These are phyloP conservation scores for Pardalotus punctatus DNA, from an alignment of 2,113 vertebrate genomes.

Conservation along the genomic window DNA sequence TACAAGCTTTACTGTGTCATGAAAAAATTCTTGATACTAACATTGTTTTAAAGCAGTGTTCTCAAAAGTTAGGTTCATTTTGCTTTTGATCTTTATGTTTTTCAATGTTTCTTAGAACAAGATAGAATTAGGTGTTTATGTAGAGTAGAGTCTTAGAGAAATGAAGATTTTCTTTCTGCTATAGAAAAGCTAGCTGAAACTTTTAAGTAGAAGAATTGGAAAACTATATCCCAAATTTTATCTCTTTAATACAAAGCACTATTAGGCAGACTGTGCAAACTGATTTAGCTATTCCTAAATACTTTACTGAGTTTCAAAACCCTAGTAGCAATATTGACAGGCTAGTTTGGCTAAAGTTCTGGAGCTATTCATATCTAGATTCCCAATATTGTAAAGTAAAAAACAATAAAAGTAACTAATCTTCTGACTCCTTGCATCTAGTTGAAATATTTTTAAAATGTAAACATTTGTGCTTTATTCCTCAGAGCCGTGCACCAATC, in stretches of 20 bases:
- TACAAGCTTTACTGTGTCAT: not conserved
- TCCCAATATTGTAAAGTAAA: not conserved
- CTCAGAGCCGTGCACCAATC: slow-evolving; percentile 92
- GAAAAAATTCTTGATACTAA: not conserved
- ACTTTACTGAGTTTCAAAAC: not conserved
- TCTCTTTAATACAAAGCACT: not conserved
- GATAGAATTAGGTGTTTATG: not conserved
- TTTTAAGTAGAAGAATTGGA: not conserved
- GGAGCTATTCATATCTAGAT: not conserved
- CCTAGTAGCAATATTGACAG: not conserved
- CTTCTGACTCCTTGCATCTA: not conserved
- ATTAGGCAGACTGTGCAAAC: not conserved
- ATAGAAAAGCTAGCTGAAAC: not conserved
- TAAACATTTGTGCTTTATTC: slow-evolving; percentile 28
- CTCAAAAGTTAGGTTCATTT: not conserved
- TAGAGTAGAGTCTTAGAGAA: not conserved
- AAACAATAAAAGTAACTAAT: not conserved
- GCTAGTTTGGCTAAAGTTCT: not conserved
- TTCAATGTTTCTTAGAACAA: not conserved
- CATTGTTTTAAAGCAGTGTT: not conserved
- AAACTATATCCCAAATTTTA: not conserved
- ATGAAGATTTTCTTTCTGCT: not conserved
- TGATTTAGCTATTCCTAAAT: not conserved
- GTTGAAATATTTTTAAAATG: not conserved
- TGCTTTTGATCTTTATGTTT: not conserved